Base-by-base conservation (phyloP, 2,113 vertebrate species). In the Mirza zaza region DNA sequence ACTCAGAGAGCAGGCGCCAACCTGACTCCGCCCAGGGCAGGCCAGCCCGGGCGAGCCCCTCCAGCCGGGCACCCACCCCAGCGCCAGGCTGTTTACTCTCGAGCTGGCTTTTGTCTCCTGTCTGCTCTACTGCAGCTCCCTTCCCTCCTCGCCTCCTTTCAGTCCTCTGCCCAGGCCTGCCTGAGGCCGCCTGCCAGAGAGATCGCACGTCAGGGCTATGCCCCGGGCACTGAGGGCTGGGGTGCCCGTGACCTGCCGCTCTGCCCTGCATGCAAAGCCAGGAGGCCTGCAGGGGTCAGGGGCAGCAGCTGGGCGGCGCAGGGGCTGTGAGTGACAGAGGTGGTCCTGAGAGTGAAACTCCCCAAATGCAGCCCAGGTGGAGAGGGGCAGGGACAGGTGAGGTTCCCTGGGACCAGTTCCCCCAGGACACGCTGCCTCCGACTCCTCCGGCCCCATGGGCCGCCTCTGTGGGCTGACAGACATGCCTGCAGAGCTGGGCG, bases 111-210 rank as follows among this genome's bases (percentile, higher is more conserved):
- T 76, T 97, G 95, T 97, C 97, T 97, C 94, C 63, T 18, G 39
- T 71, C 93, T 81, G 45, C 73, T 92, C 89, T 55, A 36, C 70
- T 21, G n/a, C 27, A 42, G 96, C 96, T 96, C 89, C 63, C 70
- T 87, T 71, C 17, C 84, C 94, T 48, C 93, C 86, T 83, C 77
- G 21, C 90, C 50, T 45, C 73, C 93, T 93, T 36, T 90, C 32
- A 0, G 34, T 75, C 91, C 95, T 97, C 95, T 97, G 98, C 95
- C 97, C 87, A 76, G 97, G 92, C 97, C 94, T 97, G 97, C 95
- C 90, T 42, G 73, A 82, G 95, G 98, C 97, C 90, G 95, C 95
- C 36, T 95, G 98, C 97, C 97, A 96, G 79, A 39, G 45, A 2
- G 1, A 93, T 0, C 87, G 83, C 94, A 65, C 79, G 97, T 93